Conservation (phyloP, 2,888 invertebrate species). For the Tuta absoluta region DNA sequence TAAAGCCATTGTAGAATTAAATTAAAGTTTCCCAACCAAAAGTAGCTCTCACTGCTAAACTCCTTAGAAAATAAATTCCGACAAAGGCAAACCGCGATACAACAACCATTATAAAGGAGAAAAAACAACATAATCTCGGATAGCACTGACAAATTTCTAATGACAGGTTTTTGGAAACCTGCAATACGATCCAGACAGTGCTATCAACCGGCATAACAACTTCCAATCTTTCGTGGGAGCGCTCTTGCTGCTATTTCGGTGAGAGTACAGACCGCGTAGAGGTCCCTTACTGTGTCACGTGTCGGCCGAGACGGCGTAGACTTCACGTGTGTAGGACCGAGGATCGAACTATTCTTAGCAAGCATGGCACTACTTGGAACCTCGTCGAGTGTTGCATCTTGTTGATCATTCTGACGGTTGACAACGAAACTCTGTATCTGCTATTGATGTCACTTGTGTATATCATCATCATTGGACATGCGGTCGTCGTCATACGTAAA, state of each 20-base stretch:
- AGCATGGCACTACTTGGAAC: slow-evolving; percentile 47
- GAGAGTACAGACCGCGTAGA: slow-evolving; percentile 74
- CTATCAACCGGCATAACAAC: slow-evolving; percentile 97
- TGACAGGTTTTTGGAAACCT: slow-evolving; percentile 96
- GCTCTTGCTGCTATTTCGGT: slow-evolving; percentile 96
- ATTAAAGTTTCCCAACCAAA: background rate
- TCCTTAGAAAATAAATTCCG: background rate
- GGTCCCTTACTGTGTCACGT: slow-evolving; percentile 42
- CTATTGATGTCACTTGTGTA: slow-evolving; percentile 52
- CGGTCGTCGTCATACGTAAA: slow-evolving; percentile 36
- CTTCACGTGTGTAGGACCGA: slow-evolving; percentile 34
- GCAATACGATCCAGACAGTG: slow-evolving; percentile 90
- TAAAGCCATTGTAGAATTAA: background rate
- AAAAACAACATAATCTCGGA: background rate
- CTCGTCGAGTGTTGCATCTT: slow-evolving; percentile 48
- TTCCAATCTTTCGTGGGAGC: slow-evolving; percentile 96
- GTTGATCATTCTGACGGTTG: slow-evolving; percentile 44
- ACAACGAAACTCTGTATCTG: slow-evolving; percentile 53
- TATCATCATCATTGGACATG: slow-evolving; percentile 46
- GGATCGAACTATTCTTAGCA: slow-evolving; percentile 34
- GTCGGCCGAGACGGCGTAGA: slow-evolving; percentile 38
- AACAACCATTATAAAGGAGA: background rate
- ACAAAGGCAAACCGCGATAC: background rate
- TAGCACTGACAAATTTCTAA: slow-evolving; percentile 59
- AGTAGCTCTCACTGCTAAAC: background rate